Evolutionary conservation across 2,113 vertebrate species (phyloP).

Genomic region (Pseudorhombus dupliciocellatus): DNA sequence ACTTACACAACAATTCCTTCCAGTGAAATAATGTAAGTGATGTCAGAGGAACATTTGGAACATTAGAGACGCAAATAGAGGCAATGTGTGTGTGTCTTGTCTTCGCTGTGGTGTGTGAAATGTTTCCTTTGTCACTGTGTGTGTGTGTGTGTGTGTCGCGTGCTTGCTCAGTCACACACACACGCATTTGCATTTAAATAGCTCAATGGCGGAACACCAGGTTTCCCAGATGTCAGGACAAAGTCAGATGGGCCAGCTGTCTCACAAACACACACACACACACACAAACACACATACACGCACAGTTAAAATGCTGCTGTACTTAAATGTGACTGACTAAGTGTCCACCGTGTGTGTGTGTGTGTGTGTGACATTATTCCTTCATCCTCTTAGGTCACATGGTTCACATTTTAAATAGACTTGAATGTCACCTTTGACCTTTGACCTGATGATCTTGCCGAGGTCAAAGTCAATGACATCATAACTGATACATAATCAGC

Average conservation of each 20-base stretch:
- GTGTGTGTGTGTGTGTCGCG: conserved; percentile 11
- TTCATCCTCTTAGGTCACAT: no score
- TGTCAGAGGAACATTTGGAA: no score
- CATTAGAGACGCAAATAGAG: no score
- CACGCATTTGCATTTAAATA: conserved; percentile 96
- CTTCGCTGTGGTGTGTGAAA: conserved; percentile 30
- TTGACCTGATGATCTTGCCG: no score
- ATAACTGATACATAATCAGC: no score
- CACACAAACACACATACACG: conserved; percentile 14
- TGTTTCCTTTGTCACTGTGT: conserved; percentile 41
- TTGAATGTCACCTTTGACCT: no score
- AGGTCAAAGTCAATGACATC: no score
- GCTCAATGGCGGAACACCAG: conserved; percentile 92
- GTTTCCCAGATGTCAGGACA: conserved; percentile 75
- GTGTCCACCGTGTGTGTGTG: not conserved
- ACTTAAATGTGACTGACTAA: no score
- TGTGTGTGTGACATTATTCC: no score
- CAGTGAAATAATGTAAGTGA: no score
- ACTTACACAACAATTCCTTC: no score
- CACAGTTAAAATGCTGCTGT: not conserved
- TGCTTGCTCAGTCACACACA: not conserved
- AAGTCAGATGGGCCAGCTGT: conserved; percentile 63
- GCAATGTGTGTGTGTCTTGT: not conserved
- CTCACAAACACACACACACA: conserved; percentile 31
- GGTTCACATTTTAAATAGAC: no score